A percentile compares a stretch with the other conserved stretches of the same genome.
Conservation (phyloP, 2,113 vertebrate genomes). For the Pelusios castaneus region DNA sequence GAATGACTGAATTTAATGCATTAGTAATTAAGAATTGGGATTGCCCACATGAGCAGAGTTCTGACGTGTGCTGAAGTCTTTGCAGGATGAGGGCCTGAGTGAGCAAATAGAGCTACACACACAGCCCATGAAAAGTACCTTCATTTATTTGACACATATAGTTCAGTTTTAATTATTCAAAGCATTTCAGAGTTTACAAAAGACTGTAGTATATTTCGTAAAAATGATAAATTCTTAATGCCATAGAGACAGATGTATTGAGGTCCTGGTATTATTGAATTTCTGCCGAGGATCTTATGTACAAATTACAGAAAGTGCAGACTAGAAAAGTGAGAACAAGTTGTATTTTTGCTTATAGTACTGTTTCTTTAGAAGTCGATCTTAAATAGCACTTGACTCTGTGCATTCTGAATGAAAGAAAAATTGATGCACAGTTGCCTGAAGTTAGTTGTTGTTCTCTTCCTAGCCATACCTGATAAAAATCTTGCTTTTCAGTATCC, state of each 20-base stretch:
- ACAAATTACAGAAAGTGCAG: too few relatives aligned
- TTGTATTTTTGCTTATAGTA: neutral
- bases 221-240: slow-evolving; percentile 60
- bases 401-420: neutral
- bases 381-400: neutral
- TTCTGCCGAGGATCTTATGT: too few relatives aligned
- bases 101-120: too few relatives aligned
- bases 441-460: neutral
- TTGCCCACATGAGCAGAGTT: fast-evolving
- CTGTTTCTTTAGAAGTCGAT: neutral
- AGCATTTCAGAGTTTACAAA: slow-evolving; percentile 33
- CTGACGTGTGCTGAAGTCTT: neutral
- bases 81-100: too few relatives aligned
- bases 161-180: slow-evolving; percentile 38
- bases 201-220: slow-evolving; percentile 31
- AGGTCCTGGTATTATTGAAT: too few relatives aligned
- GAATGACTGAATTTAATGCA: neutral
- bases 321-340: neutral
- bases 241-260: too few relatives aligned
- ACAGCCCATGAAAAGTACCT: neutral
- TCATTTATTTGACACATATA: neutral
- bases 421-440: neutral
- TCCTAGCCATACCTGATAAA: neutral
- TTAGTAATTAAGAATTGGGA: neutral
- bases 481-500: neutral